A percentile compares a stretch with the other conserved stretches of the same genome.
Conservation (phyloP, 37 sponge, comb jelly and placozoan genomes). For the Haliclona indistincta region DNA sequence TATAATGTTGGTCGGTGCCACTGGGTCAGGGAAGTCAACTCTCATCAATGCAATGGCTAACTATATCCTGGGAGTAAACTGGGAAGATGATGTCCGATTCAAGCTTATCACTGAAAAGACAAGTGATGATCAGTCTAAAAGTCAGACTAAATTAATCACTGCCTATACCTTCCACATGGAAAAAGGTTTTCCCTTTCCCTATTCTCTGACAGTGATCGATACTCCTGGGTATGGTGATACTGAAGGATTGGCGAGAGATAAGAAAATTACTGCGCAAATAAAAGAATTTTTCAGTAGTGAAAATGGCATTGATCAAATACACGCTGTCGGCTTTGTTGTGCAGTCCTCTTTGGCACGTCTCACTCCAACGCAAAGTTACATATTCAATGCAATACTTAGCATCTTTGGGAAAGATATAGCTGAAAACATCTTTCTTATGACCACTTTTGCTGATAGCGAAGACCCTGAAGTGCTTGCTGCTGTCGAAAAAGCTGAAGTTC, state of each 20-base stretch:
- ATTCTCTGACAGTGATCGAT: slow-evolving; percentile 45
- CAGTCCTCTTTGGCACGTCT: slow-evolving; percentile 47
- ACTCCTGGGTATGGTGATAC: slow-evolving; percentile 67
- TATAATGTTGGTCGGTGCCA: slow-evolving; percentile 64
- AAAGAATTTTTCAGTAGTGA: slow-evolving; percentile 19
- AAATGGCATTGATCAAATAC: slow-evolving; percentile 20
- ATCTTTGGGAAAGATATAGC: slow-evolving; percentile 38
- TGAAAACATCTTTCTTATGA: slow-evolving; percentile 67
- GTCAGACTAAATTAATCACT: slow-evolving; percentile 43
- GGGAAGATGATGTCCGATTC: slow-evolving; percentile 61
- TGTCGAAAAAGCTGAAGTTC: slow-evolving; percentile 45
- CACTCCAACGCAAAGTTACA: slow-evolving; percentile 43
- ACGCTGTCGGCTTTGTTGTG: slow-evolving; percentile 51
- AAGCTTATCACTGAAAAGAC: slow-evolving; percentile 32
- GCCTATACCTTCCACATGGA: slow-evolving; percentile 40
- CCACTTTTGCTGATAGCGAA: slow-evolving; percentile 76
- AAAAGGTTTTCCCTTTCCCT: slow-evolving; percentile 19
- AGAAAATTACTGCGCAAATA: slow-evolving; percentile 27
- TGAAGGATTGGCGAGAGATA: slow-evolving; percentile 34
- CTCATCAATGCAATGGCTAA: slow-evolving; percentile 59
- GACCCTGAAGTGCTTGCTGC: slow-evolving; percentile 60
- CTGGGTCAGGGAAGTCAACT: slow-evolving; percentile 58
- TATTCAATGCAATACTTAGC: slow-evolving; percentile 39
- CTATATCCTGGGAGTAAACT: slow-evolving; percentile 50
- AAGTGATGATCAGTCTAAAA: slow-evolving; percentile 19